Evolutionary conservation across 1,140 invertebrate genomes (phyloP).

Genomic region (Zaprionus nigranus): DNA sequence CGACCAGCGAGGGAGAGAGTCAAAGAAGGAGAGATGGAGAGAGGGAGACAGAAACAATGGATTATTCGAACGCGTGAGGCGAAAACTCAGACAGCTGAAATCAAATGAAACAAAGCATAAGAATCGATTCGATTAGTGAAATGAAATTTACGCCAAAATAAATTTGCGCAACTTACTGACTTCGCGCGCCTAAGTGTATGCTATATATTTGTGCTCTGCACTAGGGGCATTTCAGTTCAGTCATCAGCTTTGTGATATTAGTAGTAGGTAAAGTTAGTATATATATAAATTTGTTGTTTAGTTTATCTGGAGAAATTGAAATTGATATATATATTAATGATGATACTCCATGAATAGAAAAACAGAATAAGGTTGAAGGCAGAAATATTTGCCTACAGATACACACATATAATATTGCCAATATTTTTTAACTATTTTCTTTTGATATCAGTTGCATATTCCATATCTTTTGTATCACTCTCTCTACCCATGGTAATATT

Average conservation of each 20-base stretch:
- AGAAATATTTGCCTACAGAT: too few species aligned
- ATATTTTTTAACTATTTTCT: too few species aligned
- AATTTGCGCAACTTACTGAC: constrained; percentile 75
- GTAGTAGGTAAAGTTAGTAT: not conserved
- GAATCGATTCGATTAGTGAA: constrained; percentile 81
- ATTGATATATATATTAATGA: too few species aligned
- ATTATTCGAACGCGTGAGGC: constrained; percentile 43
- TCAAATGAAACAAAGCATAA: constrained; percentile 76
- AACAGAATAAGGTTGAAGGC: too few species aligned
- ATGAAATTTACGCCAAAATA: constrained; percentile 81
- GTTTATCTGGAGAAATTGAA: too few species aligned
- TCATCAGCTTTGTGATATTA: not conserved
- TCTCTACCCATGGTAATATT: too few species aligned
- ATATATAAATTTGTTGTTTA: too few species aligned
- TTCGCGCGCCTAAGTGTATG: constrained; percentile 74
- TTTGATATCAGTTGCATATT: too few species aligned
- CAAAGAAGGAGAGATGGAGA: not conserved
- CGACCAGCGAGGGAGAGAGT: not conserved
- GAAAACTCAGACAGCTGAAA: constrained; percentile 68
- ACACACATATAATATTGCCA: too few species aligned
- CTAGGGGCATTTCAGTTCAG: not conserved
- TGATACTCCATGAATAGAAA: too few species aligned
- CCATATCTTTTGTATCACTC: too few species aligned
- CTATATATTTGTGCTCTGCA: constrained; percentile 50
- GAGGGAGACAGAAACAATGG: not conserved